Evolutionary conservation across 2,888 invertebrate genomes (phyloP), one percentile per base, ranked within the genome.

Genomic region (Idaea aversata): DNA sequence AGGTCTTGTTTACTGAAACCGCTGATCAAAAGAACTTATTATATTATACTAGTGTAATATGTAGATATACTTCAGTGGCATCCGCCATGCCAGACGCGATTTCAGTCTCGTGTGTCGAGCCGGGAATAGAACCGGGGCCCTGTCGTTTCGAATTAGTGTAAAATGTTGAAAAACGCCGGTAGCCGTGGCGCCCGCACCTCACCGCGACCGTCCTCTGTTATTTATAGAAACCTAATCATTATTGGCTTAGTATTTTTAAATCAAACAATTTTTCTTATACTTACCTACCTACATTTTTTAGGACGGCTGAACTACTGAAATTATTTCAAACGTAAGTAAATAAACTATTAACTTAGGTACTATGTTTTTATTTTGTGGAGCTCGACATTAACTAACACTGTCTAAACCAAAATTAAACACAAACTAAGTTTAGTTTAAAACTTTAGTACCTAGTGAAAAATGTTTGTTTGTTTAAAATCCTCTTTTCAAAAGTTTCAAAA

Each of bases 101-200:
- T 75, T 74, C 72, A 74, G 77, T 75, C 77, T 73, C 69, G 71
- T 69, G 70, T 47, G 65, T 70, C 65, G 65, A 57, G 86, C 87
- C 88, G 85, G 89, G 90, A 92, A 92, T 91, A 91, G 91, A 89
- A 87, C 86, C 78, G 85, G 82, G 80, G 85, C 84, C 81, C 87
- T 83, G 92, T 91, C 92, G 83, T 81, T 83, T 89, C 78, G 86
- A 90, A 91, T 92, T 91, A 92, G 87, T 82, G 88, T 88, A 84
- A 89, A 88, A 88, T 80, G 81, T 78, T 83, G 89, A 90, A 91
- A 91, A 91, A 90, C 88, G 85, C 84, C 81, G 78, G 75, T 70
- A 74, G 77, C 75, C 62, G 70, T 59, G 75, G 72, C 76, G 66
- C 75, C 84, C 38, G 10, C 34, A 47, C 47, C 47, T 6, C 47